A percentile compares a stretch with the other conserved stretches of the same genome.
Conservation (phyloP, 2,888 invertebrate species). For the Polymixis lichenea region DNA sequence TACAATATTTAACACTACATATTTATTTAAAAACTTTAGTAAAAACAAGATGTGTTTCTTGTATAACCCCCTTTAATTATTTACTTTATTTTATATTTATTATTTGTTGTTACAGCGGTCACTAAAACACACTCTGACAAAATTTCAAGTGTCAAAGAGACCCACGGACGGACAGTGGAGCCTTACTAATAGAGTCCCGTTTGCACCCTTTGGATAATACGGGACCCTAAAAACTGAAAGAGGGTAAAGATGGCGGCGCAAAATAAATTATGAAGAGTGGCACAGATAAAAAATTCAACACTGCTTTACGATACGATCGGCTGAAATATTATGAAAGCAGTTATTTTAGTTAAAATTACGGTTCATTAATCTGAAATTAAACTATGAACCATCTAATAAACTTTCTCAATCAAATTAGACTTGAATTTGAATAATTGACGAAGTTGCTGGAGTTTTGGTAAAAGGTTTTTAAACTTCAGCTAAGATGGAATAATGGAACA, state of each 20-base stretch:
- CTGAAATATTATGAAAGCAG: background rate
- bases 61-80: background rate
- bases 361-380: background rate
- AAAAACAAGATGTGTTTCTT: background rate
- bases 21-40: background rate
- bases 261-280: slow-evolving; percentile 5
- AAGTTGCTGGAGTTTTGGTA: background rate
- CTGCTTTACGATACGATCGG: background rate
- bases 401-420: background rate
- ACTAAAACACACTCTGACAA: too few relatives aligned
- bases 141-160: too few relatives aligned
- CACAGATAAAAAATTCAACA: background rate
- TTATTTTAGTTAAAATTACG: background rate
- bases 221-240: background rate
- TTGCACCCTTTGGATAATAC: background rate
- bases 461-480: background rate
- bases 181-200: background rate
- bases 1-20: background rate
- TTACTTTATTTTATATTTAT: too few relatives aligned
- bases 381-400: background rate
- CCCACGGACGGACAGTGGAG: background rate
- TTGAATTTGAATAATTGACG: background rate
- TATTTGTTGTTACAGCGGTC: too few relatives aligned
- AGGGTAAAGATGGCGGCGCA: slow-evolving; percentile 1
- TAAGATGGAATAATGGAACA: background rate